These are phyloP conservation scores for Mechanitis messenoides DNA, from an alignment of 2,888 invertebrate species.

Conservation along the genomic window DNA sequence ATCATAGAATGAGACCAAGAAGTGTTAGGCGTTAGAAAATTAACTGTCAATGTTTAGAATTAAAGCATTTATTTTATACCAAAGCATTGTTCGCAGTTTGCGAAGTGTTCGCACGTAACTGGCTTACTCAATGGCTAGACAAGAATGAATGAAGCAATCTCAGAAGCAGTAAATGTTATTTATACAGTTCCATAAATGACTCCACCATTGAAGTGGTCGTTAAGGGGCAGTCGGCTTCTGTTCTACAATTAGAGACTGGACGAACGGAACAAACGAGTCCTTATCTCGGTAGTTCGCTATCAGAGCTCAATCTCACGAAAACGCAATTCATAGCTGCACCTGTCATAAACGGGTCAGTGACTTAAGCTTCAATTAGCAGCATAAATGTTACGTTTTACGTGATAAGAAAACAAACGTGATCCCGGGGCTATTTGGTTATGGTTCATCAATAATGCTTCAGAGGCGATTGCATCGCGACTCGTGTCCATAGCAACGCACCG, in stretches of 20 bases:
- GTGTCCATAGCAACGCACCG: constrained; percentile 73
- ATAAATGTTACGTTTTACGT: constrained; percentile 54
- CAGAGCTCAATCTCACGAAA: constrained; percentile 71
- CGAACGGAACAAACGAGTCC: constrained; percentile 43
- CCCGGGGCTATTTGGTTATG: constrained; percentile 72
- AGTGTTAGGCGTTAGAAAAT: constrained; percentile 43
- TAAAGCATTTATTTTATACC: constrained; percentile 48
- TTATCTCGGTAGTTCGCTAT: constrained; percentile 68
- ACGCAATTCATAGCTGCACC: constrained; percentile 68
- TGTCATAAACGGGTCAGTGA: constrained; percentile 66
- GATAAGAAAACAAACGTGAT: constrained; percentile 72
- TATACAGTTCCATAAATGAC: constrained; percentile 64
- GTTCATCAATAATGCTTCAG: constrained; percentile 73
- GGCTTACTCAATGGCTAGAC: constrained; percentile 59
- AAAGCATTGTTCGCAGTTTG: constrained; percentile 56
- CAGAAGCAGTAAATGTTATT: constrained; percentile 58
- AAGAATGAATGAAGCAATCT: constrained; percentile 72
- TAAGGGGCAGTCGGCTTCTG: constrained; percentile 64
- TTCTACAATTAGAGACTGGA: constrained; percentile 64
- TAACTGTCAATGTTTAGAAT: constrained; percentile 49
- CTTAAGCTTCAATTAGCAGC: constrained; percentile 63
- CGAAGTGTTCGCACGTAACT: constrained; percentile 42
- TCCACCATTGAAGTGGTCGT: constrained; percentile 48
- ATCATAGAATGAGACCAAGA: not conserved
- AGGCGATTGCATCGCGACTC: constrained; percentile 70